These are phyloP conservation scores for Diaprepes abbreviatus DNA, from an alignment of 2,888 invertebrate species.

Conservation along the genomic window DNA sequence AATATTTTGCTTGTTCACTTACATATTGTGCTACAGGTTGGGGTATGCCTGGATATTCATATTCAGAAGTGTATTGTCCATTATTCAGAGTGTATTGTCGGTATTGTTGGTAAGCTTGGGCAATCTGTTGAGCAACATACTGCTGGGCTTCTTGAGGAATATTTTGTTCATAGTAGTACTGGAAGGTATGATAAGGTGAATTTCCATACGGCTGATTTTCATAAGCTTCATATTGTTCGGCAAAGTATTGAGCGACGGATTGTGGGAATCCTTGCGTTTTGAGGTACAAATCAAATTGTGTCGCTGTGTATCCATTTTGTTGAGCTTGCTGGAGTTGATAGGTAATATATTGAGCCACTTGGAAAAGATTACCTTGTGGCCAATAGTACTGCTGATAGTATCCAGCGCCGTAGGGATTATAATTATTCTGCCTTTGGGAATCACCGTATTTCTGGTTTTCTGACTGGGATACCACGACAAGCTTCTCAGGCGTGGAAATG, in stretches of 20 bases:
- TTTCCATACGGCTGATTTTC: constrained; percentile 24
- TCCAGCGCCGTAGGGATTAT: not conserved
- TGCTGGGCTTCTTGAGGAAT: constrained; percentile 23
- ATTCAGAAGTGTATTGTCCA: not conserved
- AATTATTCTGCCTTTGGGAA: not conserved
- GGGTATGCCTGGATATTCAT: not conserved
- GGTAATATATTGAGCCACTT: constrained; percentile 14
- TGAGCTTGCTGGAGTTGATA: constrained; percentile 7
- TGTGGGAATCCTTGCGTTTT: constrained; percentile 26
- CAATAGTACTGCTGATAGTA: not conserved
- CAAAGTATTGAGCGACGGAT: constrained; percentile 21
- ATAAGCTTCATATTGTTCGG: constrained; percentile 30
- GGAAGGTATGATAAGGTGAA: constrained; percentile 23
- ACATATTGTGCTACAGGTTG: constrained; percentile 8
- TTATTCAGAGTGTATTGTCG: not conserved
- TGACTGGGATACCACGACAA: constrained; percentile 8
- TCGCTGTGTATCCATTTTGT: constrained; percentile 23
- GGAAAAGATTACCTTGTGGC: constrained; percentile 6
- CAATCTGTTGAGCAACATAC: constrained; percentile 19
- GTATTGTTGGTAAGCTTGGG: constrained; percentile 18
- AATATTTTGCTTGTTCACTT: constrained; percentile 1
- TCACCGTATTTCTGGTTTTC: not conserved
- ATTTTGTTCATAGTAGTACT: constrained; percentile 18
- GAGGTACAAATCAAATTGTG: constrained; percentile 8
- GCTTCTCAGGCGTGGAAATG: constrained; percentile 27